Conservation (phyloP, 2,888 invertebrate genomes). For the Hesperia comma region DNA sequence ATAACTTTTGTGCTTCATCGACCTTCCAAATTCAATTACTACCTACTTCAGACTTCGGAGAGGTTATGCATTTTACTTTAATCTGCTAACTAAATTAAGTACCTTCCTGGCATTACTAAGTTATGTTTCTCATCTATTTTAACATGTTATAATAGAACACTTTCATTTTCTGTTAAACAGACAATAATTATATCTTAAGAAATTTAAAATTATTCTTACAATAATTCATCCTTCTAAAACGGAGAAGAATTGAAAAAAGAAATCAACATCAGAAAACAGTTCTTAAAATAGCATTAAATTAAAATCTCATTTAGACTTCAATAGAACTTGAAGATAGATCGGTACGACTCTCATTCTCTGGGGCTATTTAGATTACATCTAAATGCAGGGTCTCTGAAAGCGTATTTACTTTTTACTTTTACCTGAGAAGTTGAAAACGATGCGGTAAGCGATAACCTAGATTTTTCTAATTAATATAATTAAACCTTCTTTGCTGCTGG, state of each 20-base stretch:
- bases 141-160: too few species aligned
- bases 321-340: neutral
- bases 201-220: neutral
- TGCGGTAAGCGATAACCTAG: neutral
- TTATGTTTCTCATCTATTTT: too few species aligned
- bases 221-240: neutral
- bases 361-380: conserved; percentile 8
- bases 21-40: too few species aligned
- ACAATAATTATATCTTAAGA: neutral
- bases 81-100: too few species aligned
- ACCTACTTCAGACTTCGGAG: too few species aligned
- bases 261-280: neutral
- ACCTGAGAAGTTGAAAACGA: too few species aligned
- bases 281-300: neutral
- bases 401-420: neutral
- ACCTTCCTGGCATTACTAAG: too few species aligned
- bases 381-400: neutral
- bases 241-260: neutral
- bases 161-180: neutral
- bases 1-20: too few species aligned
- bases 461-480: neutral
- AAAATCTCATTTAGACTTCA: neutral
- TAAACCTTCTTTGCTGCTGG: too few species aligned
- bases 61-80: too few species aligned
- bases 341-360: neutral